phyloP scores from a whole-genome alignment of 2,113 vertebrate species.

The Chunga burmeisteri region DNA sequence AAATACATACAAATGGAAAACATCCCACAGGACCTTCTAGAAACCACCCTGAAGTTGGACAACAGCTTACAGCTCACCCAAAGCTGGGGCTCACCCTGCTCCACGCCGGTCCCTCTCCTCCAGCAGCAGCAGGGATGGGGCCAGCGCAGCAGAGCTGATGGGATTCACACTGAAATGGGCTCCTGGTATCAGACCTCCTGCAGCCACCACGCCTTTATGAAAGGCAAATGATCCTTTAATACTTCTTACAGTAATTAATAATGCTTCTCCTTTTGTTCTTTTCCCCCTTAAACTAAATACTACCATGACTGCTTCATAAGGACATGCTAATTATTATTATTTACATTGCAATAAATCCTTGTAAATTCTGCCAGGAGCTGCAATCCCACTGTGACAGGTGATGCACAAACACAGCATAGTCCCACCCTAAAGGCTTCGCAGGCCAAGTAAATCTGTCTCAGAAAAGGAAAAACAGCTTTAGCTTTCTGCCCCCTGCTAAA shows the following conservation, averaged over 20 bases:
- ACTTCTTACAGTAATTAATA: background rate
- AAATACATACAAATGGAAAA: background rate
- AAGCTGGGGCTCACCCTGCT: background rate
- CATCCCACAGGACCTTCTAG: no score
- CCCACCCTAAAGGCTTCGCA: background rate
- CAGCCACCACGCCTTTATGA: background rate
- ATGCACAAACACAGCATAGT: background rate
- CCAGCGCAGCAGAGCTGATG: rapidly evolving
- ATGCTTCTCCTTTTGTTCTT: background rate
- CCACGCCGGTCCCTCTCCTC: background rate
- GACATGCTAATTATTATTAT: background rate
- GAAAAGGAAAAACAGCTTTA: background rate
- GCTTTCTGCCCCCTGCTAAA: background rate
- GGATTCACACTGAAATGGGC: background rate
- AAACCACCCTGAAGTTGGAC: background rate
- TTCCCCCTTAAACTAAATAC: background rate
- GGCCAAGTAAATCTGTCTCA: background rate
- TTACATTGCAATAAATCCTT: background rate
- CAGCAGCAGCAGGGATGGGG: background rate
- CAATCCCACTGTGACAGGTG: background rate
- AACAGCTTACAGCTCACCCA: background rate
- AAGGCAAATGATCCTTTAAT: background rate
- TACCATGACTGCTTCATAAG: background rate
- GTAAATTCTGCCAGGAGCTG: background rate
- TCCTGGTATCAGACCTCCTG: background rate